Evolutionary conservation across 2,888 invertebrate genomes (phyloP).

Genomic region (Pachymerium ferrugineum): DNA sequence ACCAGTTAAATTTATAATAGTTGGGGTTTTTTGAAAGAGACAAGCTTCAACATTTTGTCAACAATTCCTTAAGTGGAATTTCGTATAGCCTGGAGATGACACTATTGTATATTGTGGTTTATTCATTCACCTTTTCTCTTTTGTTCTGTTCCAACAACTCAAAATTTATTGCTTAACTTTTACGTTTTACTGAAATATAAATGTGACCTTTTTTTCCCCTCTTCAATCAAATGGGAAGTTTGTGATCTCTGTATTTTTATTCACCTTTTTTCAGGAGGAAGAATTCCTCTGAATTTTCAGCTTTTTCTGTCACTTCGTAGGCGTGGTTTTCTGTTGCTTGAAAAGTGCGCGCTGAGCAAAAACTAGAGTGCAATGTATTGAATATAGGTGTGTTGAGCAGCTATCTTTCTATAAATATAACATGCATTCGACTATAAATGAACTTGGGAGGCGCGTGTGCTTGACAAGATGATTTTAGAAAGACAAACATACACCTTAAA

Average conservation of each 20-base stretch:
- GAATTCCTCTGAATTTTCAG: not conserved
- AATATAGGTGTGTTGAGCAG: not conserved
- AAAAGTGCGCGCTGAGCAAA: not conserved
- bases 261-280: not conserved
- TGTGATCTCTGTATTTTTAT: not conserved
- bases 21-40: too few relatives aligned
- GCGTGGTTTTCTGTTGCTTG: not conserved
- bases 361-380: not conserved
- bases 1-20: too few relatives aligned
- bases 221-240: not conserved
- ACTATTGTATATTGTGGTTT: constrained; percentile 2
- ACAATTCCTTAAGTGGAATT: not conserved
- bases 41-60: too few relatives aligned
- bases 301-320: not conserved
- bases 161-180: constrained; percentile 1
- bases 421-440: not conserved
- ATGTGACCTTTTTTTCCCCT: not conserved
- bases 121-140: not conserved
- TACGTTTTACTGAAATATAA: not conserved
- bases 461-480: too few relatives aligned
- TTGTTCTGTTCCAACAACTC: not conserved
- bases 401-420: not conserved
- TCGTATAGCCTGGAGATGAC: too few relatives aligned
- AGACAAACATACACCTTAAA: too few relatives aligned
- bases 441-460: too few relatives aligned